phyloP scores from a whole-genome alignment of 2,797 vertebrate genomes.

The Poeciliopsis turneri region DNA sequence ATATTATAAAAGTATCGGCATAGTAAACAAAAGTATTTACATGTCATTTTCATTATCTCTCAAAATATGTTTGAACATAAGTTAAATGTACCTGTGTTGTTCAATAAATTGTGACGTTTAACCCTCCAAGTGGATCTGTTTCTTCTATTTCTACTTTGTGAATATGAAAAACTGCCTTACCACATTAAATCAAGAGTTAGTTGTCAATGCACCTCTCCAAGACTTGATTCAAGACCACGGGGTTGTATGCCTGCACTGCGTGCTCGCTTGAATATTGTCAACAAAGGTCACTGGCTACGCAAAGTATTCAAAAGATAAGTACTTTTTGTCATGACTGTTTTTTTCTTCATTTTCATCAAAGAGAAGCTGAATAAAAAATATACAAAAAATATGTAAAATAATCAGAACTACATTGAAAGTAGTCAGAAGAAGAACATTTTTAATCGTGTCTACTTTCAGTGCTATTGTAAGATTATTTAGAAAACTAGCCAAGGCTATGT shows the following conservation, averaged over 20 bases:
- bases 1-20: neutral
- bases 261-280: too few species aligned
- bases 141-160: constrained; percentile 9
- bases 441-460: neutral
- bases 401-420: neutral
- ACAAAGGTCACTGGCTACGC: too few species aligned
- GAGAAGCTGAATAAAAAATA: neutral
- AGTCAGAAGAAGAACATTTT: neutral
- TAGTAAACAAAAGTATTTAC: neutral
- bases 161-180: constrained; percentile 16
- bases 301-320: neutral
- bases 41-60: neutral
- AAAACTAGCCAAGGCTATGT: neutral
- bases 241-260: too few species aligned
- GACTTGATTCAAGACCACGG: too few species aligned
- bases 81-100: constrained; percentile 5
- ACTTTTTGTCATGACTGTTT: neutral
- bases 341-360: neutral
- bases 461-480: neutral
- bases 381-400: neutral
- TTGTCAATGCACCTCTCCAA: too few species aligned
- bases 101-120: constrained; percentile 51
- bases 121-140: constrained; percentile 16
- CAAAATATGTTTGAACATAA: neutral
- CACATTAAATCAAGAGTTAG: constrained; percentile 8